Evolutionary conservation across 2,888 invertebrate genomes (phyloP).

Genomic region (Amblyjoppa fuscipennis): DNA sequence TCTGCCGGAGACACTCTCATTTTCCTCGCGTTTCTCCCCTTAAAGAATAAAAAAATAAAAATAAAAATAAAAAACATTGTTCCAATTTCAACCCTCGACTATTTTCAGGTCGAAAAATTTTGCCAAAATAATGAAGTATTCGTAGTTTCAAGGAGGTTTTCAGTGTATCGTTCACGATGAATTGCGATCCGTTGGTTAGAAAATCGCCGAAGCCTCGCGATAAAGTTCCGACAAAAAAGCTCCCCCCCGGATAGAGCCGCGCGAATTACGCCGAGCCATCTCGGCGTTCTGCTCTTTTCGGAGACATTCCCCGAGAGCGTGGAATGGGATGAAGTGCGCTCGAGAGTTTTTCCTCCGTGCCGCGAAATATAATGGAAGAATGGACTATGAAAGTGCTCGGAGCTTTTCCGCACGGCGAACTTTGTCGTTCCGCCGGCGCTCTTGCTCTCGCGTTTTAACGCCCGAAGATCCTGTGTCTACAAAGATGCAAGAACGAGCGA

Average conservation of each 20-base stretch:
- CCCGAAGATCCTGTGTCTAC: constrained; percentile 28
- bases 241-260: neutral
- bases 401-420: constrained; percentile 4
- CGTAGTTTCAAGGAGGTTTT: neutral
- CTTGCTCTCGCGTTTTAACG: constrained; percentile 17
- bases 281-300: neutral
- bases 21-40: neutral
- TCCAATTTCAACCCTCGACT: no score
- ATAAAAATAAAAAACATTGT: no score
- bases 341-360: constrained; percentile 36
- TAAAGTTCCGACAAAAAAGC: neutral
- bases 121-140: neutral
- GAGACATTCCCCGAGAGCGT: neutral
- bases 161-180: neutral
- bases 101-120: no score
- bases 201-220: neutral
- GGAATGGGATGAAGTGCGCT: neutral
- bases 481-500: constrained; percentile 1
- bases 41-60: neutral
- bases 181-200: neutral
- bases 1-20: neutral
- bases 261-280: neutral
- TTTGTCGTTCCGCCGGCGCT: neutral
- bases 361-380: constrained; percentile 44
- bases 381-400: constrained; percentile 22